Percentiles rank a stretch among this genome's conserved stretches.
Evolutionary conservation across 2,888 invertebrate genomes (phyloP).

Genomic region (Euclidia mi): DNA sequence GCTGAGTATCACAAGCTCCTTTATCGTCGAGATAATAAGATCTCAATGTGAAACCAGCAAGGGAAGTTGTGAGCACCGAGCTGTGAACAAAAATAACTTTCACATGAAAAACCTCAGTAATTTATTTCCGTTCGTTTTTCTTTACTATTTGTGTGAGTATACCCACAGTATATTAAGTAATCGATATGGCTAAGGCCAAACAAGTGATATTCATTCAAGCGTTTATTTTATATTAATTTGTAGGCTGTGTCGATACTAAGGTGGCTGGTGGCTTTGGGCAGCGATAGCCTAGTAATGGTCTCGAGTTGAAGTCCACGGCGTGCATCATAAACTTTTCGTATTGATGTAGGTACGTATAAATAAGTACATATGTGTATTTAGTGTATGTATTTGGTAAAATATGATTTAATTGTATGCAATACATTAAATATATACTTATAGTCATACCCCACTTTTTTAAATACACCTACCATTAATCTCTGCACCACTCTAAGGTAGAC

Average conservation of each 20-base stretch:
- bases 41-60: conserved; percentile 33
- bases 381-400: no score
- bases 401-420: no score
- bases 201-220: neutral
- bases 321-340: no score
- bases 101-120: conserved; percentile 25
- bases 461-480: no score
- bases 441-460: no score
- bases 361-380: no score
- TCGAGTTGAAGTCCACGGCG: no score
- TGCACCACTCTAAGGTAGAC: no score
- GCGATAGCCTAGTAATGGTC: no score
- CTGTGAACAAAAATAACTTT: conserved; percentile 23
- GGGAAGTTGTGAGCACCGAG: conserved; percentile 11
- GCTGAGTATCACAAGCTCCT: conserved; percentile 16
- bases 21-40: conserved; percentile 40
- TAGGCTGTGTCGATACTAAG: neutral
- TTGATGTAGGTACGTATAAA: no score
- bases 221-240: neutral
- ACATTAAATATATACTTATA: no score
- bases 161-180: neutral
- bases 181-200: neutral
- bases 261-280: no score
- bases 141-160: conserved; percentile 2
- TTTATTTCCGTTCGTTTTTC: conserved; percentile 22